phyloP scores from a whole-genome alignment of 2,888 invertebrate species.

The Campaea margaritaria region DNA sequence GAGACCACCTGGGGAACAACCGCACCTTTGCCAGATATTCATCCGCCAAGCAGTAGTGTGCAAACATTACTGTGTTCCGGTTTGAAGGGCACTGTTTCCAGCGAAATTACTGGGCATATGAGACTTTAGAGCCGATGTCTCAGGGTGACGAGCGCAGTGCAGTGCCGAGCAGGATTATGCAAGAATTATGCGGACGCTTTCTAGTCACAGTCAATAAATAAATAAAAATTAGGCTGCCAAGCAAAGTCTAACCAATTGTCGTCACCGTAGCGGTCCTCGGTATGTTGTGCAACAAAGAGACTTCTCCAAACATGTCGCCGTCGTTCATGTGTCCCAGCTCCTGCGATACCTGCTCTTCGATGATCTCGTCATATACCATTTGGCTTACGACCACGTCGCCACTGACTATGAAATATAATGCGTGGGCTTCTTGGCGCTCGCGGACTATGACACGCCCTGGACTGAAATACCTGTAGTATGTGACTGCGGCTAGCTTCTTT shows the following conservation, averaged over 20 bases:
- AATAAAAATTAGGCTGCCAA: not conserved
- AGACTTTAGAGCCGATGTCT: too few relatives aligned
- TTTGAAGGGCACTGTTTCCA: too few relatives aligned
- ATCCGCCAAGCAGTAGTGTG: too few relatives aligned
- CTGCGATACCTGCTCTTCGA: conserved; percentile 72
- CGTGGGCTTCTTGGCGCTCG: conserved; percentile 85
- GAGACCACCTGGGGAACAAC: too few relatives aligned
- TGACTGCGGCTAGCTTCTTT: conserved; percentile 83
- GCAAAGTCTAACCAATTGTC: conserved; percentile 75
- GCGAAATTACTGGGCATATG: too few relatives aligned
- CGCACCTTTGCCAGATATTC: too few relatives aligned
- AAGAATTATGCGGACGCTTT: too few relatives aligned
- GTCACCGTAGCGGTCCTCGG: conserved; percentile 86
- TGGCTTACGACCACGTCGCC: conserved; percentile 84
- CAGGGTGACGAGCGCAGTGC: too few relatives aligned
- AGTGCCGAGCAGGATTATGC: too few relatives aligned
- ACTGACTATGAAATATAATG: conserved; percentile 87
- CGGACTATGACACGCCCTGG: conserved; percentile 86
- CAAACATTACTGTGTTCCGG: too few relatives aligned
- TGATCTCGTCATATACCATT: conserved; percentile 78
- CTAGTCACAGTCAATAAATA: too few relatives aligned
- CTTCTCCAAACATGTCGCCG: conserved; percentile 88
- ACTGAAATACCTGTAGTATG: conserved; percentile 86
- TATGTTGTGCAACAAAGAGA: conserved; percentile 86
- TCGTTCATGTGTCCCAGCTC: conserved; percentile 81